Evolutionary conservation across 1,140 invertebrate species (phyloP).

Genomic region (Drosophila sp.): DNA sequence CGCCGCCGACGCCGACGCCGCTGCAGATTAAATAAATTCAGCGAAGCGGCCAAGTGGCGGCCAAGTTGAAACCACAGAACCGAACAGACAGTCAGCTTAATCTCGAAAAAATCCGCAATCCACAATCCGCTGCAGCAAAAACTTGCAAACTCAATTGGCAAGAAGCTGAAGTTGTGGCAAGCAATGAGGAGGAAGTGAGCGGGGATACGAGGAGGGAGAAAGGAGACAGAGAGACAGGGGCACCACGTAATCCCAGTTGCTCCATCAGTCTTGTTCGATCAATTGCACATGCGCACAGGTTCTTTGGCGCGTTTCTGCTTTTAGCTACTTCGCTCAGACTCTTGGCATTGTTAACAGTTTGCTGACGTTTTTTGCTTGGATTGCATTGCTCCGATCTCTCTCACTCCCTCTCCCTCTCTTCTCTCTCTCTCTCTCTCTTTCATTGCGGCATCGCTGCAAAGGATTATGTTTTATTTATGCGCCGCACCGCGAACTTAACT

Average conservation of each 20-base stretch:
- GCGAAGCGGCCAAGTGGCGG: constrained; percentile 34
- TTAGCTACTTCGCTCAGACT: constrained; percentile 16
- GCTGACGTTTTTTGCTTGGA: constrained; percentile 33
- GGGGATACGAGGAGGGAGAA: neutral
- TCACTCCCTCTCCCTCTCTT: neutral
- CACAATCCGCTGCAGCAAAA: constrained; percentile 66
- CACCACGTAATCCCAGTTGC: constrained; percentile 80
- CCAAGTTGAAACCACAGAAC: constrained; percentile 8
- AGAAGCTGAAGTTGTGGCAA: constrained; percentile 28
- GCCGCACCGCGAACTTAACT: constrained; percentile 81
- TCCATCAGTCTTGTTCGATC: constrained; percentile 84
- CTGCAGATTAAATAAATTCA: constrained; percentile 84
- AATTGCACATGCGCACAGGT: constrained; percentile 82
- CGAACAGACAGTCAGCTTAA: constrained; percentile 64
- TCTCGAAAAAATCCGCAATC: constrained; percentile 61
- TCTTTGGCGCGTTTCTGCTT: constrained; percentile 46
- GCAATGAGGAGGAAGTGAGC: neutral
- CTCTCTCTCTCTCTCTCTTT: neutral
- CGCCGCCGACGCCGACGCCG: constrained; percentile 68
- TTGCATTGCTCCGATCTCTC: constrained; percentile 34
- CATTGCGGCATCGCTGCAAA: constrained; percentile 55
- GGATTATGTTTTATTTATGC: constrained; percentile 85
- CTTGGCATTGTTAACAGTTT: constrained; percentile 65
- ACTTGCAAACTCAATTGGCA: constrained; percentile 83
- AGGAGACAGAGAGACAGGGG: constrained; percentile 13